Percentiles rank a stretch among this genome's conserved stretches.
These are phyloP conservation scores for Anguilla obscura DNA, from an alignment of 2,797 vertebrate species.

Conservation along the genomic window DNA sequence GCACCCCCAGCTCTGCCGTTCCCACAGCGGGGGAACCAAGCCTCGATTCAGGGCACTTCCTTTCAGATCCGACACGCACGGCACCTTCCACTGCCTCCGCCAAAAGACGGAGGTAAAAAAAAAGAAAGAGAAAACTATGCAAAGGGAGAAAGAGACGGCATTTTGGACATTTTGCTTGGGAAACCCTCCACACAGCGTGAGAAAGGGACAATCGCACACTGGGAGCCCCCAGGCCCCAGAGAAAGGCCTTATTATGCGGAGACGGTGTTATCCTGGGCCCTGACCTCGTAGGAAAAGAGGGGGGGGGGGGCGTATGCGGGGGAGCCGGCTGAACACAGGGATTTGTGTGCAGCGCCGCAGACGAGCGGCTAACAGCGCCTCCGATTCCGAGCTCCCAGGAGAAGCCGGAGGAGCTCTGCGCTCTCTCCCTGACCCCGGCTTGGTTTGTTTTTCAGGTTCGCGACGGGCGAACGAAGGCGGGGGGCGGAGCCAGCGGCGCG, in stretches of 20 bases:
- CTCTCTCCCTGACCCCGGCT: slow-evolving; percentile 6
- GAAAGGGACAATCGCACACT: slow-evolving; percentile 24
- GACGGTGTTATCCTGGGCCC: neutral
- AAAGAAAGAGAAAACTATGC: neutral
- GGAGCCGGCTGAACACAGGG: slow-evolving; percentile 21
- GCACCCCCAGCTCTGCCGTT: neutral
- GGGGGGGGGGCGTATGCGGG: slow-evolving; percentile 14
- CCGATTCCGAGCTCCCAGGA: neutral
- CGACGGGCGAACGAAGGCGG: neutral
- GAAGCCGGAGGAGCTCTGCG: neutral
- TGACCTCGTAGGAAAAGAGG: slow-evolving; percentile 3
- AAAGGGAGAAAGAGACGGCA: slow-evolving; percentile 26
- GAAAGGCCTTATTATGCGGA: slow-evolving; percentile 34
- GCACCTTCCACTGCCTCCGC: slow-evolving; percentile 10
- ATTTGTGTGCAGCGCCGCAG: slow-evolving; percentile 45
- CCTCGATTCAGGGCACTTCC: slow-evolving; percentile 22
- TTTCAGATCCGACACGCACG: neutral
- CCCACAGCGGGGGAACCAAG: slow-evolving; percentile 1
- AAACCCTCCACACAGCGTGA: slow-evolving; percentile 33
- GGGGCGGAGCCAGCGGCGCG: neutral
- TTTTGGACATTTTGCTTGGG: slow-evolving; percentile 51
- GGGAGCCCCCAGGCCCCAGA: neutral
- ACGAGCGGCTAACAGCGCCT: neutral
- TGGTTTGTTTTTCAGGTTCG: neutral
- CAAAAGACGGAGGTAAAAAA: neutral